Conservation (phyloP, 2,797 vertebrate genomes). For the Sebastes flavidus region DNA sequence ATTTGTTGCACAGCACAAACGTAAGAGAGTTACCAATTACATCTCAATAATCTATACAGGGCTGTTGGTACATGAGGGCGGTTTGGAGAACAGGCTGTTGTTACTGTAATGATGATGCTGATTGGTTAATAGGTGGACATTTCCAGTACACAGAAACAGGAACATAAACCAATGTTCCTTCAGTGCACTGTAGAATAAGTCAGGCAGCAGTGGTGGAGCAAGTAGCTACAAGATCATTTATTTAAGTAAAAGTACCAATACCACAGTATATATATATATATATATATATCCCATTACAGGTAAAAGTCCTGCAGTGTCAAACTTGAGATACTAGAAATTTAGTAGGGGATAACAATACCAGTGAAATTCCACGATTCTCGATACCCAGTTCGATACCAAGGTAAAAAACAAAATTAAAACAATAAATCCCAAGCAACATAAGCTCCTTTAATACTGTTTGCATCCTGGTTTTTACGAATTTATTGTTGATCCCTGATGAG, state of each 20-base stretch:
- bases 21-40: background rate
- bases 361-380: too few species aligned
- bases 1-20: background rate
- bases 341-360: too few species aligned
- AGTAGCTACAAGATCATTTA: background rate
- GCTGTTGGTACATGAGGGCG: background rate
- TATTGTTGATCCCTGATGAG: too few species aligned
- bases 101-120: background rate
- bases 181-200: background rate
- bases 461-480: too few species aligned
- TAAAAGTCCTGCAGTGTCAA: background rate
- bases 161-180: background rate
- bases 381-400: too few species aligned
- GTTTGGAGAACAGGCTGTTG: slow-evolving; percentile 4
- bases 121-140: slow-evolving; percentile 6
- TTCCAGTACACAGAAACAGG: background rate
- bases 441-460: too few species aligned
- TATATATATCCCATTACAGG: background rate
- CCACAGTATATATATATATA: background rate
- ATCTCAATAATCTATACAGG: slow-evolving; percentile 5
- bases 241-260: background rate
- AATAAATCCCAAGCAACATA: too few species aligned
- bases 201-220: background rate
- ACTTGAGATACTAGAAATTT: too few species aligned
- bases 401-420: too few species aligned